phyloP scores from a whole-genome alignment of 2,888 invertebrate species.

The Helicoverpa assulta region DNA sequence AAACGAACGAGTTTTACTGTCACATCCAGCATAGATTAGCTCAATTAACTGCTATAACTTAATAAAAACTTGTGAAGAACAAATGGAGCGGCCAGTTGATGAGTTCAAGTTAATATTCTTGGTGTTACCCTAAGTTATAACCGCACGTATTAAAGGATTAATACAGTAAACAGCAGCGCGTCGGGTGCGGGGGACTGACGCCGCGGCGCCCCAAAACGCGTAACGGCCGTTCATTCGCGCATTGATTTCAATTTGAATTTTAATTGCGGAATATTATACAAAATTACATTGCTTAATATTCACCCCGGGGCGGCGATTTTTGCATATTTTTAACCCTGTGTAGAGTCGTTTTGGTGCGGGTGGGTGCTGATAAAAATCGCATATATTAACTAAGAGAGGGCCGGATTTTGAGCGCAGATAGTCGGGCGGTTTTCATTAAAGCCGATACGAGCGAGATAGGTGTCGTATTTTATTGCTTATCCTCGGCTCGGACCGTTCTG shows the following conservation, averaged over 20 bases:
- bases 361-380: constrained; percentile 84
- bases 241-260: constrained; percentile 91
- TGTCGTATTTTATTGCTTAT: constrained; percentile 82
- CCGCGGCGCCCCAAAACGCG: constrained; percentile 41
- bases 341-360: constrained; percentile 71
- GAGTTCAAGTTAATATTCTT: constrained; percentile 52
- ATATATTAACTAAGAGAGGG: constrained; percentile 82
- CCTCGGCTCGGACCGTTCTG: constrained; percentile 66
- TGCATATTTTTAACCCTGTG: constrained; percentile 88
- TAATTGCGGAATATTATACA: constrained; percentile 90
- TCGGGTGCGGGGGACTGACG: constrained; percentile 28
- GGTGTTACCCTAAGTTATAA: constrained; percentile 46
- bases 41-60: constrained; percentile 49
- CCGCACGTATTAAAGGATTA: constrained; percentile 57
- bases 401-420: constrained; percentile 75
- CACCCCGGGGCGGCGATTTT: constrained; percentile 87
- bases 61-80: constrained; percentile 42
- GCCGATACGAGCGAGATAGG: constrained; percentile 81
- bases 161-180: constrained; percentile 55
- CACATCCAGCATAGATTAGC: constrained; percentile 37
- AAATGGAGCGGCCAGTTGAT: constrained; percentile 36
- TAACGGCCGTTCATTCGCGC: constrained; percentile 81
- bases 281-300: constrained; percentile 90
- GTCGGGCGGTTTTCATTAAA: constrained; percentile 83
- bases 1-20: constrained; percentile 34